Conservation (phyloP, 2,888 invertebrate genomes). For the Erebia epiphron region DNA sequence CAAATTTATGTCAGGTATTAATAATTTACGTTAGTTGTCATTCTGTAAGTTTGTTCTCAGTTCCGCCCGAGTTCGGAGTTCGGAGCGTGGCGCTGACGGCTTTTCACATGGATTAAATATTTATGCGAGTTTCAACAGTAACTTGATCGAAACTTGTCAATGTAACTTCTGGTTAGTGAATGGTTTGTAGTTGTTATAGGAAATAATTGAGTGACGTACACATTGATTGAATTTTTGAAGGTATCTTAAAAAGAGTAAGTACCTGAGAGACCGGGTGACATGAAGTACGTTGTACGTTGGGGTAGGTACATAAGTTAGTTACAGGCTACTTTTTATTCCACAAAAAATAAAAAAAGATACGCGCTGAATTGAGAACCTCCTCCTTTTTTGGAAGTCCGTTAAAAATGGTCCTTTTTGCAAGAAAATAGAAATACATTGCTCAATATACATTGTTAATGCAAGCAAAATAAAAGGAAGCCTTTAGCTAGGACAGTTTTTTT, state of each 20-base stretch:
- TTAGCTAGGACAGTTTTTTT: too few relatives aligned
- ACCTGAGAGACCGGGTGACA: too few relatives aligned
- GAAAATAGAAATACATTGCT: too few relatives aligned
- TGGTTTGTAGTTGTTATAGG: conserved; percentile 29
- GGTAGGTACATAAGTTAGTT: too few relatives aligned
- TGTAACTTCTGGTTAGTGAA: conserved; percentile 44
- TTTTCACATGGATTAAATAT: conserved; percentile 72
- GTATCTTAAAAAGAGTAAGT: not conserved
- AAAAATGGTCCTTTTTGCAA: too few relatives aligned
- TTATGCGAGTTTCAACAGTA: conserved; percentile 62
- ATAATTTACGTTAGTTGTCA: conserved; percentile 79
- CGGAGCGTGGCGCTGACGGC: conserved; percentile 57
- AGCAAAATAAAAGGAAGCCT: too few relatives aligned
- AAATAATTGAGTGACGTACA: conserved; percentile 24
- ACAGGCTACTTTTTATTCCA: too few relatives aligned
- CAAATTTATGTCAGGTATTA: conserved; percentile 83
- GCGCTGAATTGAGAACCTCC: too few relatives aligned
- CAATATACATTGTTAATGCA: too few relatives aligned
- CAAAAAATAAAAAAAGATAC: too few relatives aligned
- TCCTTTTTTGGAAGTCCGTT: too few relatives aligned
- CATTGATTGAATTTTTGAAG: not conserved
- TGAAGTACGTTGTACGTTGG: too few relatives aligned
- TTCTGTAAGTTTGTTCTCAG: conserved; percentile 59
- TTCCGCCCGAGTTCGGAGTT: conserved; percentile 47
- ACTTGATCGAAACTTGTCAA: conserved; percentile 53